A percentile compares a stretch with the other conserved stretches of the same genome.
Conservation (phyloP, 1,140 invertebrate genomes). For the Aporrectodea caliginosa region DNA sequence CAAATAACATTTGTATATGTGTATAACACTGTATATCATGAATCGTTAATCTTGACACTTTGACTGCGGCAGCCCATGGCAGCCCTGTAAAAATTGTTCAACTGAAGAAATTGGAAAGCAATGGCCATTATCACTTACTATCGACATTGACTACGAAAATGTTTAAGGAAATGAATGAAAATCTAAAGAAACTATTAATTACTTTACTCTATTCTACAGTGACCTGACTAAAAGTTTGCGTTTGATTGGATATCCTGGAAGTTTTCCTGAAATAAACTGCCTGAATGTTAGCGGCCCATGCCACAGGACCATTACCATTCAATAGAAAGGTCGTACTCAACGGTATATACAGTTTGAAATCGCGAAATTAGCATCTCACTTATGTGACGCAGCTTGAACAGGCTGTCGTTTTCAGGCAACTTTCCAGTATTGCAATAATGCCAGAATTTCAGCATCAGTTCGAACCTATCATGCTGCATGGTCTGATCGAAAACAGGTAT, state of each 20-base stretch:
- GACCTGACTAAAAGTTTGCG: too few species aligned
- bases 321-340: neutral
- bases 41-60: too few species aligned
- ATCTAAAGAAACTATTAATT: too few species aligned
- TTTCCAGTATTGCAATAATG: slow-evolving; percentile 1
- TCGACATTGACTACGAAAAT: too few species aligned
- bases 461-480: neutral
- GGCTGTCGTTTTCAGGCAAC: neutral
- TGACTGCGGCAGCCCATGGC: too few species aligned
- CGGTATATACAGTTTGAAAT: neutral
- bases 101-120: too few species aligned
- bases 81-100: too few species aligned
- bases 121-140: too few species aligned
- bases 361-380: neutral
- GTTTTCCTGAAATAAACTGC: slow-evolving; percentile 11
- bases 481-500: slow-evolving; percentile 9
- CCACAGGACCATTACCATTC: neutral
- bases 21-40: too few species aligned
- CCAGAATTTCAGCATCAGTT: slow-evolving; percentile 16
- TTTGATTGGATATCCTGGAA: slow-evolving; percentile 12
- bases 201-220: too few species aligned
- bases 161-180: too few species aligned
- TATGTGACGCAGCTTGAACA: slow-evolving; percentile 8
- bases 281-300: slow-evolving; percentile 1
- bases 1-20: too few species aligned